phyloP scores from a whole-genome alignment of 2,113 vertebrate genomes.

The Myrmecophaga tridactyla region DNA sequence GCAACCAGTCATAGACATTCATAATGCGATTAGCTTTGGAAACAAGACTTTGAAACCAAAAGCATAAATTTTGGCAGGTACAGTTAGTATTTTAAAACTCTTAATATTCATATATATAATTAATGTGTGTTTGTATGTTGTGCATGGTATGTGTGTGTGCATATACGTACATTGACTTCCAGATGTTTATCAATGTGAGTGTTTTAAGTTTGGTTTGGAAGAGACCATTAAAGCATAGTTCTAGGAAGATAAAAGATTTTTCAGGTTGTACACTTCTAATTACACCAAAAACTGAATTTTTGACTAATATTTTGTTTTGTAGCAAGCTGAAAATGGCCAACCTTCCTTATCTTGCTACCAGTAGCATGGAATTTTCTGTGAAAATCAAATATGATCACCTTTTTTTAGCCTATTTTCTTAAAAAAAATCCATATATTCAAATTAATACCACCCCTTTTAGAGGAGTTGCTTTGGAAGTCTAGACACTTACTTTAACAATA shows the following conservation, averaged over 20 bases:
- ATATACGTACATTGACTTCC: background rate
- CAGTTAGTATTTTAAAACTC: background rate
- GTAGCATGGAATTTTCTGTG: background rate
- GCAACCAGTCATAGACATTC: background rate
- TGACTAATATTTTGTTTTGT: background rate
- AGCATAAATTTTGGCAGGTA: background rate
- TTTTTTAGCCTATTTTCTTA: background rate
- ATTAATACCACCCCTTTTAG: slow-evolving; percentile 16
- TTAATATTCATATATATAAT: background rate
- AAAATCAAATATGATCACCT: slow-evolving; percentile 14
- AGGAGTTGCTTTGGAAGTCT: background rate
- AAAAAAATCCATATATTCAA: background rate
- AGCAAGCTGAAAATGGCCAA: background rate
- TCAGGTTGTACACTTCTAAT: slow-evolving; percentile 5
- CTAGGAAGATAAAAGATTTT: background rate
- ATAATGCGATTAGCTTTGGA: background rate
- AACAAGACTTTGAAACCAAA: background rate
- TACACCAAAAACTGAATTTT: background rate
- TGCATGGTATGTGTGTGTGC: background rate
- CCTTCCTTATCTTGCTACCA: background rate
- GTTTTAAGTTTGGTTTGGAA: slow-evolving; percentile 12
- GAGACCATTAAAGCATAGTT: background rate
- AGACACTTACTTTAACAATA: background rate
- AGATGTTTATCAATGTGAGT: background rate
- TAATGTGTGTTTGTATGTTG: background rate